These are phyloP conservation scores for Trichogramma evanescens DNA, from an alignment of 2,888 invertebrate species.

Conservation along the genomic window DNA sequence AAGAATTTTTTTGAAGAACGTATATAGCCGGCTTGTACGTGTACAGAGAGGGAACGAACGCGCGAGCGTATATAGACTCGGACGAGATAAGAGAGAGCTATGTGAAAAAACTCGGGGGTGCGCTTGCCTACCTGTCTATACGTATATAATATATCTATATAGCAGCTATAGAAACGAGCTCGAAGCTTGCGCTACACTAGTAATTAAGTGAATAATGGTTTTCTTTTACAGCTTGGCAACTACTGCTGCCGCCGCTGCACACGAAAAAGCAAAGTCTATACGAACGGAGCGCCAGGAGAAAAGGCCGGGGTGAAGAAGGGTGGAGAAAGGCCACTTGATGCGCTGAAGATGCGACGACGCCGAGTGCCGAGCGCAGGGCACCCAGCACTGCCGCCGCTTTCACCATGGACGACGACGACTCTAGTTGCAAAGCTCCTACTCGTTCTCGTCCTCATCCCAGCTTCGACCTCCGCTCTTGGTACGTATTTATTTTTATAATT, in stretches of 20 bases:
- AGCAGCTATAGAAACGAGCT: no score
- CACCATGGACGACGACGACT: slow-evolving; percentile 26
- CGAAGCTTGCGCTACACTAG: neutral
- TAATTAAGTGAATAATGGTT: slow-evolving; percentile 15
- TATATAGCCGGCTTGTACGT: neutral
- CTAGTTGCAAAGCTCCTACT: neutral
- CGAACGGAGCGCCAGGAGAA: no score
- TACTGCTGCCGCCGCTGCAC: slow-evolving; percentile 26
- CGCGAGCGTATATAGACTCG: neutral
- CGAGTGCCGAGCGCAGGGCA: slow-evolving; percentile 39
- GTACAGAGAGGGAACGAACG: neutral
- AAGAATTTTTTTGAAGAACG: no score
- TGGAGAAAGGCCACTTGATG: slow-evolving; percentile 38
- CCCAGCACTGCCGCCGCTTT: slow-evolving; percentile 39
- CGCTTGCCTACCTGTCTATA: no score
- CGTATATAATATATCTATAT: no score
- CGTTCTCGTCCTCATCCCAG: neutral
- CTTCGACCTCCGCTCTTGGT: slow-evolving; percentile 7
- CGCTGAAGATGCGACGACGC: slow-evolving; percentile 40
- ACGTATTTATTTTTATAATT: slow-evolving; percentile 1
- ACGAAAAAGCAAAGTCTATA: no score
- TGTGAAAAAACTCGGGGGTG: no score
- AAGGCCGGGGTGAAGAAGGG: slow-evolving; percentile 6
- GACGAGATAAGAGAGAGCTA: no score
- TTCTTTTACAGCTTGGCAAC: neutral